A percentile compares a stretch with the other conserved stretches of the same genome.
These are phyloP conservation scores for Rattus rattus DNA, from an alignment of 2,113 vertebrate species.

Conservation along the genomic window DNA sequence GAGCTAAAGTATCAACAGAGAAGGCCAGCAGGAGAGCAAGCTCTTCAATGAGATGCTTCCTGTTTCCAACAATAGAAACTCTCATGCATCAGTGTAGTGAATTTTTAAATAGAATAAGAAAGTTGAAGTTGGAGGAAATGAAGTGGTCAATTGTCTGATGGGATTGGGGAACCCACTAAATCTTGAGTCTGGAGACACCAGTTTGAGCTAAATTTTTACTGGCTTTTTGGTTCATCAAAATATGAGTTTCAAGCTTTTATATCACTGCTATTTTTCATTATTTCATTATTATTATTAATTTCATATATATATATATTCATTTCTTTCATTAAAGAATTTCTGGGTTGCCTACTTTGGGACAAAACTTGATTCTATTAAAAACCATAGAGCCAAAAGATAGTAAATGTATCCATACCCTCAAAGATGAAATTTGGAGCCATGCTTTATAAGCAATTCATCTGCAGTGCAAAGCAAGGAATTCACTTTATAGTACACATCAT, in stretches of 20 bases:
- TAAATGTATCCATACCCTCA: background rate
- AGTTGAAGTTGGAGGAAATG: background rate
- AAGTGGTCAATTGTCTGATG: background rate
- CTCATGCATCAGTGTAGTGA: background rate
- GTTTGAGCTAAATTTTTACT: background rate
- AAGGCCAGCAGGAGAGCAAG: background rate
- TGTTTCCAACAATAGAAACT: background rate
- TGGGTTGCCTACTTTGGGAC: background rate
- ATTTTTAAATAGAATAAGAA: background rate
- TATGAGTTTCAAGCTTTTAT: background rate
- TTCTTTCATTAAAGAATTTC: background rate
- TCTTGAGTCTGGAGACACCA: background rate
- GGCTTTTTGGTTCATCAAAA: background rate
- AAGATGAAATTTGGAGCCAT: background rate
- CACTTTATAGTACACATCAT: background rate
- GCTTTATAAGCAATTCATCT: background rate
- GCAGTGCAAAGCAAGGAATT: slow-evolving; percentile 1
- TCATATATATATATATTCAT: background rate
- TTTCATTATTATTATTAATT: too few species aligned
- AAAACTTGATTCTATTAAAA: background rate
- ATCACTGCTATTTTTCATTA: background rate
- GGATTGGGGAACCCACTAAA: background rate
- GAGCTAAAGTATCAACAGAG: background rate
- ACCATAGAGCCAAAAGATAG: background rate
- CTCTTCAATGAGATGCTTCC: background rate